These are phyloP conservation scores for Arctopsyche grandis DNA, from an alignment of 1,140 invertebrate species.

Conservation along the genomic window DNA sequence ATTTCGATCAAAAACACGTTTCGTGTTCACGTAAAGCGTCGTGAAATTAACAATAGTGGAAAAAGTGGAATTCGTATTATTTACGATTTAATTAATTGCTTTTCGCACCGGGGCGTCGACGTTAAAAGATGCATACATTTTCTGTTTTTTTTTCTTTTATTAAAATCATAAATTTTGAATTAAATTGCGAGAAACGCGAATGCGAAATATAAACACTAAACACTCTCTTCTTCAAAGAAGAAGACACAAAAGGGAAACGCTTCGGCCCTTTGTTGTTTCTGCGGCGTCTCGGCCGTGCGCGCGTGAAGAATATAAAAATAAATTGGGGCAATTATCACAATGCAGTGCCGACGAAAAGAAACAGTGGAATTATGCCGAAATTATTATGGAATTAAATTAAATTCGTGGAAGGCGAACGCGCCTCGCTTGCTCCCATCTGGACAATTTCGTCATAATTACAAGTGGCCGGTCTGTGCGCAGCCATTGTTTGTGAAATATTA, in stretches of 20 bases:
- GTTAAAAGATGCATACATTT: background rate
- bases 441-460: constrained; percentile 49
- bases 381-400: constrained; percentile 36
- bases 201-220: background rate
- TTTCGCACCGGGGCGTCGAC: too few species aligned
- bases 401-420: constrained; percentile 12
- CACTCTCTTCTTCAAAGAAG: background rate
- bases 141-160: background rate
- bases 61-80: too few species aligned
- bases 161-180: background rate
- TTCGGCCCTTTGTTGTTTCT: background rate
- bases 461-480: background rate
- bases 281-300: background rate
- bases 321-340: constrained; percentile 17
- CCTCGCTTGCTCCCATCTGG: constrained; percentile 47
- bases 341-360: constrained; percentile 25
- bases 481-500: constrained; percentile 42
- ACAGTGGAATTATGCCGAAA: constrained; percentile 26
- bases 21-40: too few species aligned
- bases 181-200: background rate
- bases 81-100: too few species aligned
- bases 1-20: too few species aligned
- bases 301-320: constrained; percentile 1
- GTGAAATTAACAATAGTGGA: too few species aligned
- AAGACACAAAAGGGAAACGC: background rate